phyloP scores from a whole-genome alignment of 2,888 invertebrate species.

The Lissocephala sabroskyi region DNA sequence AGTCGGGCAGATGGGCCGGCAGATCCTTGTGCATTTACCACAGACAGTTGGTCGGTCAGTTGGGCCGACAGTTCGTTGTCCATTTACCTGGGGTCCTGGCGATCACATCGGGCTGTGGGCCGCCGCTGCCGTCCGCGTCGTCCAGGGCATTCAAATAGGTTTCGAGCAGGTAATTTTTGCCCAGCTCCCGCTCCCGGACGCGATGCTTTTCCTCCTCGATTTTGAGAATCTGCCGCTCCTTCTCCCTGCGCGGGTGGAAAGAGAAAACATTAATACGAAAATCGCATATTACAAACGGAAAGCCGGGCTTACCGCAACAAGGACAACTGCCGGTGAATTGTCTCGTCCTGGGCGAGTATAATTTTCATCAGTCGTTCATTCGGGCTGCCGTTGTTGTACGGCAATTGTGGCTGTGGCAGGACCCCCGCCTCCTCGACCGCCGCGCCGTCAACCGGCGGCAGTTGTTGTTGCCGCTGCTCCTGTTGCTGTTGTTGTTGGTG shows the following conservation, averaged over 20 bases:
- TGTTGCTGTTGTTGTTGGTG: conserved; percentile 21
- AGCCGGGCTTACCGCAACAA: conserved; percentile 61
- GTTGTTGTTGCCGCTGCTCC: conserved; percentile 5
- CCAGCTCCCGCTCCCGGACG: conserved; percentile 81
- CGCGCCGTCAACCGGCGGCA: too few species aligned
- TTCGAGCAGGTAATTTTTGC: conserved; percentile 85
- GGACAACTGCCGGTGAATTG: conserved; percentile 73
- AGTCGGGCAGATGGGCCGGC: too few species aligned
- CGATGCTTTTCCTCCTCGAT: conserved; percentile 85
- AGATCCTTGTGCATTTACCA: too few species aligned
- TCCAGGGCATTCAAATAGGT: conserved; percentile 80
- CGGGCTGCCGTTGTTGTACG: conserved; percentile 50
- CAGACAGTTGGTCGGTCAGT: too few species aligned
- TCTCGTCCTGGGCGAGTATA: conserved; percentile 76
- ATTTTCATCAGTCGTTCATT: conserved; percentile 75
- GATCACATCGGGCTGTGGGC: too few species aligned
- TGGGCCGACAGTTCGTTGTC: too few species aligned
- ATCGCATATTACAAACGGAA: background rate
- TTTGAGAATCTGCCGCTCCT: conserved; percentile 84
- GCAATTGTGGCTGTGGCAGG: conserved; percentile 1
- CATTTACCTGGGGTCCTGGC: too few species aligned
- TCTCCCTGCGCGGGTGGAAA: conserved; percentile 74
- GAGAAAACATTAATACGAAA: too few species aligned
- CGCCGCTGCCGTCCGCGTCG: too few species aligned
- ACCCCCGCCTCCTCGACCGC: conserved; percentile 46